phyloP scores from a whole-genome alignment of 2,888 invertebrate genomes.

The Taphrorychus bicolor region DNA sequence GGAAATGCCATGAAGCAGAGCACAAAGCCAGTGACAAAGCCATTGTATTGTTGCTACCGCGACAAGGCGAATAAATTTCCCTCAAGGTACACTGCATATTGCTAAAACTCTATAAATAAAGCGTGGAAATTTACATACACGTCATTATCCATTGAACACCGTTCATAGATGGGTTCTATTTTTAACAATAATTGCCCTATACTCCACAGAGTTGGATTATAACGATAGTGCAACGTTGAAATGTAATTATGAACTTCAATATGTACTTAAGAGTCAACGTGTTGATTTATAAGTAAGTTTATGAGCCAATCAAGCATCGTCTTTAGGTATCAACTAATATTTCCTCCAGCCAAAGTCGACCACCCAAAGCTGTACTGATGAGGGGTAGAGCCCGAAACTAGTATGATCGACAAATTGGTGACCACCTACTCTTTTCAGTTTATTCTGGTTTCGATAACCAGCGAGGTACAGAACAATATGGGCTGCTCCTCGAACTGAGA shows the following conservation, averaged over 20 bases:
- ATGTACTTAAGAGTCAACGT: too few species aligned
- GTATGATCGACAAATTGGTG: too few species aligned
- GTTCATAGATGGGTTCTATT: not conserved
- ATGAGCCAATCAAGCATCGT: too few species aligned
- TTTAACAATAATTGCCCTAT: not conserved
- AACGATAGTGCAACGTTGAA: not conserved
- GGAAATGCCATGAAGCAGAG: not conserved
- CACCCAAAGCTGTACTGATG: too few species aligned
- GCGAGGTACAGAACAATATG: too few species aligned
- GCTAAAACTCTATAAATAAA: not conserved
- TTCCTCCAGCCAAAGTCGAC: too few species aligned
- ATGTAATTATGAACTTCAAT: not conserved
- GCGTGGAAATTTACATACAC: not conserved
- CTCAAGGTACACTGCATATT: not conserved
- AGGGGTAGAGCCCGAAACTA: too few species aligned
- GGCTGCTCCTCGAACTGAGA: too few species aligned
- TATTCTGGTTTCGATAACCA: too few species aligned
- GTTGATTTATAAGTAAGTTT: too few species aligned
- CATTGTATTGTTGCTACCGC: not conserved
- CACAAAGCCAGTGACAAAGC: not conserved
- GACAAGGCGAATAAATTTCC: not conserved
- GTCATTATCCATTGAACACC: constrained; percentile 4
- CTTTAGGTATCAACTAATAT: too few species aligned
- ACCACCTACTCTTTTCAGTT: too few species aligned
- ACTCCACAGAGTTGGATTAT: not conserved